These are phyloP conservation scores for Nudaria mundana DNA, from an alignment of 2,888 invertebrate genomes.

Conservation along the genomic window DNA sequence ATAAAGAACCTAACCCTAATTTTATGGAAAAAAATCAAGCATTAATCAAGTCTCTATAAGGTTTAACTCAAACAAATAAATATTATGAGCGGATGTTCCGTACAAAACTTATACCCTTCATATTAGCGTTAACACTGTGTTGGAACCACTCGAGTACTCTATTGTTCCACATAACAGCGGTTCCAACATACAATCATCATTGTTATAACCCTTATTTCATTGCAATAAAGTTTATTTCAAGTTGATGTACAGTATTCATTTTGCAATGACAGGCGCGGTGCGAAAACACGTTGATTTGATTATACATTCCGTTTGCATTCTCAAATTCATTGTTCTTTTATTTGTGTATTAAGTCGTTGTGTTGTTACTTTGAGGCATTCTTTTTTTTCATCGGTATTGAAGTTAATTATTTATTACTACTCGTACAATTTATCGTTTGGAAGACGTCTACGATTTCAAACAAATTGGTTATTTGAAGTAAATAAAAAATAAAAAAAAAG, in stretches of 20 bases:
- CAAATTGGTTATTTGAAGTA: no score
- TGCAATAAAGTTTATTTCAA: constrained; percentile 24
- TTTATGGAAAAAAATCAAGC: no score
- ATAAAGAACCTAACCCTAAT: no score
- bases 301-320: constrained; percentile 54
- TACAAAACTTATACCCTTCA: constrained; percentile 47
- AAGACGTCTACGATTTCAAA: no score
- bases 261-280: constrained; percentile 29
- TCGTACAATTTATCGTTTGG: no score
- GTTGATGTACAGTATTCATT: constrained; percentile 2
- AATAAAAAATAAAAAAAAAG: no score
- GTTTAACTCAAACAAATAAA: no score
- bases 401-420: neutral
- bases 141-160: constrained; percentile 50
- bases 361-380: constrained; percentile 3
- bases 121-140: constrained; percentile 63
- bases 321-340: constrained; percentile 46
- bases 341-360: constrained; percentile 15
- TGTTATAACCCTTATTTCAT: constrained; percentile 11
- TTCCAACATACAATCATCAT: constrained; percentile 20
- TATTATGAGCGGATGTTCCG: constrained; percentile 33
- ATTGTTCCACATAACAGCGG: constrained; percentile 52
- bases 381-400: neutral
- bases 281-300: constrained; percentile 61
- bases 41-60: no score